phyloP scores from a whole-genome alignment of 2,113 vertebrate genomes.

The Trogon melanurus region DNA sequence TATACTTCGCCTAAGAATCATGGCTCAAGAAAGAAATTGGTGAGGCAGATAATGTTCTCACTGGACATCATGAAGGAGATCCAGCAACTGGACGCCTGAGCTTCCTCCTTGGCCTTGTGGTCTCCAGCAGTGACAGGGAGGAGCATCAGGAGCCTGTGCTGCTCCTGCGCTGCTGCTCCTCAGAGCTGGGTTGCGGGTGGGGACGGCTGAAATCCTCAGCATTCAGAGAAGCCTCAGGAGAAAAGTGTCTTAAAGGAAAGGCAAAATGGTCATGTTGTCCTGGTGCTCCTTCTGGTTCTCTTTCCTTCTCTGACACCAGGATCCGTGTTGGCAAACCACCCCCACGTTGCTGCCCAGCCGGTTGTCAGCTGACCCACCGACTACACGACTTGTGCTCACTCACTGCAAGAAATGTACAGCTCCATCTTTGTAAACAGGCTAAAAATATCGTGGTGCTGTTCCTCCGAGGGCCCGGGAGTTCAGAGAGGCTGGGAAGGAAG shows the following conservation, averaged over 20 bases:
- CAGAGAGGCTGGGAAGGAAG: slow-evolving; percentile 52
- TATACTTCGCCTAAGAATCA: not conserved
- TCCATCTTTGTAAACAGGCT: slow-evolving; percentile 53
- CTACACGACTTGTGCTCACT: not conserved
- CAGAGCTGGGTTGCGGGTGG: fast-evolving
- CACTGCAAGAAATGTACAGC: not conserved
- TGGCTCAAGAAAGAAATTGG: not conserved
- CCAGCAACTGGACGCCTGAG: not conserved
- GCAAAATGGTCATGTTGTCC: not conserved
- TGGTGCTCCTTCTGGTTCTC: not conserved
- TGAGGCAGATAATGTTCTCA: not conserved
- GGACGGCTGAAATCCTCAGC: not conserved
- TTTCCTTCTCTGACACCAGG: not conserved
- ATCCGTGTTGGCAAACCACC: not conserved
- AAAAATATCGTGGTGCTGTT: slow-evolving; percentile 26
- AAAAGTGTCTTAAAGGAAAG: not conserved
- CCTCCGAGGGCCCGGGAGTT: not conserved
- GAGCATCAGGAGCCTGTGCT: not conserved
- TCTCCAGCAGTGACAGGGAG: not conserved
- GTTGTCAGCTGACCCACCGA: not conserved
- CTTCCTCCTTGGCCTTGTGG: fast-evolving
- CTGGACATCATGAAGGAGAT: not conserved
- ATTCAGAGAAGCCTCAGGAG: not conserved
- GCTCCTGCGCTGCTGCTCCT: not conserved
- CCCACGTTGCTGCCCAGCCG: fast-evolving